Conservation (phyloP, 2,888 invertebrate genomes). For the Orchesellides sinensis region DNA sequence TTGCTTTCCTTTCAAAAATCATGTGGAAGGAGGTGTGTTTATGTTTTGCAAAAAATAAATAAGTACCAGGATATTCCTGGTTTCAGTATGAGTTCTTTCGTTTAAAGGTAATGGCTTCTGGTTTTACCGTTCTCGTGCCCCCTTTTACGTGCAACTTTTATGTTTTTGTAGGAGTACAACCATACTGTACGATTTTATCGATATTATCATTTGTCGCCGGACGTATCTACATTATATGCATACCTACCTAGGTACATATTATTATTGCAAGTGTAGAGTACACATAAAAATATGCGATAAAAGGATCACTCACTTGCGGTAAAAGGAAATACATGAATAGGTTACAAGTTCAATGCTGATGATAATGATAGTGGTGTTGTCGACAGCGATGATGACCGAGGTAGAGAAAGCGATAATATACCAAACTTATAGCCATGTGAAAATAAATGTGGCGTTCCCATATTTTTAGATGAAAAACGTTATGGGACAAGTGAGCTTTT, state of each 20-base stretch:
- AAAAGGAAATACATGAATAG: no score
- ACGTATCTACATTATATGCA: no score
- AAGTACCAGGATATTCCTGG: slow-evolving; percentile 27
- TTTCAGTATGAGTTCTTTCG: slow-evolving; percentile 5
- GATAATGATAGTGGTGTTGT: not conserved
- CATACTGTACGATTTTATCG: no score
- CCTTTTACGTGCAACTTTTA: not conserved
- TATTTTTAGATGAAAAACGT: not conserved
- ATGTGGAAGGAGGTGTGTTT: slow-evolving; percentile 6
- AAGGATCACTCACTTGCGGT: no score
- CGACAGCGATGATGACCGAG: not conserved
- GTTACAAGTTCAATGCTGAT: not conserved
- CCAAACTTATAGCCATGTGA: not conserved
- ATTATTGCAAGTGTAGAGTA: no score
- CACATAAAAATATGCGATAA: no score
- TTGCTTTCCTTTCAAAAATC: slow-evolving; percentile 12
- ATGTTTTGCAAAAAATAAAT: slow-evolving; percentile 9
- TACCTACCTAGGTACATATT: no score
- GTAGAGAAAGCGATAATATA: not conserved
- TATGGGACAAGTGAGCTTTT: not conserved
- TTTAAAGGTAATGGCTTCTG: slow-evolving; percentile 29
- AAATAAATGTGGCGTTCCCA: not conserved
- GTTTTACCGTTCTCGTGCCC: not conserved
- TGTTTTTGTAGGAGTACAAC: not conserved
- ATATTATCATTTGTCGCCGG: no score